Percentiles rank a stretch among this genome's conserved stretches.
These are phyloP conservation scores for Drosophila kuntzei DNA, from an alignment of 2,888 invertebrate species.

Conservation along the genomic window DNA sequence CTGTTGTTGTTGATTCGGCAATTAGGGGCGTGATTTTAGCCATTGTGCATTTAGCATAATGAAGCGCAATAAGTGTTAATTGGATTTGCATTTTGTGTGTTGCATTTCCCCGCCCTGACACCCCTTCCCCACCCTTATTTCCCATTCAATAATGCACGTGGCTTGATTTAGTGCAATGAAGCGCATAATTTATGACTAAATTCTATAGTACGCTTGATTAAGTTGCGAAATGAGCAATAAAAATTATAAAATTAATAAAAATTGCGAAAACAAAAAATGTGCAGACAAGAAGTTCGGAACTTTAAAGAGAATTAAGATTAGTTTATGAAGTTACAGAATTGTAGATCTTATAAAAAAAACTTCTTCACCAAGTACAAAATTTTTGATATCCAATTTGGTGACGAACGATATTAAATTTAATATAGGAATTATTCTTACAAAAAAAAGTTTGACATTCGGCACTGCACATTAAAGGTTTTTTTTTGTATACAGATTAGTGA, in stretches of 20 bases:
- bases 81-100: slow-evolving; percentile 70
- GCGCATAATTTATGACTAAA: slow-evolving; percentile 75
- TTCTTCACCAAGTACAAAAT: no score
- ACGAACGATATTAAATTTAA: no score
- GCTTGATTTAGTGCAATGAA: slow-evolving; percentile 76
- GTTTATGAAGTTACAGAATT: background rate
- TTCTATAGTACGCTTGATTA: slow-evolving; percentile 63
- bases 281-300: background rate
- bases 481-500: no score
- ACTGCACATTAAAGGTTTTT: no score
- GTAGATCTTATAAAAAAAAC: no score
- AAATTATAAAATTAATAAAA: slow-evolving; percentile 19
- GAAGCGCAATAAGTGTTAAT: slow-evolving; percentile 81
- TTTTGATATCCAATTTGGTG: no score
- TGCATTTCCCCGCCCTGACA: background rate
- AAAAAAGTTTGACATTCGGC: no score
- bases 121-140: background rate
- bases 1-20: slow-evolving; percentile 61
- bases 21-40: slow-evolving; percentile 81
- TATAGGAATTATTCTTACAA: no score
- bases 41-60: slow-evolving; percentile 79
- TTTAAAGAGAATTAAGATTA: background rate
- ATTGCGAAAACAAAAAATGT: slow-evolving; percentile 8
- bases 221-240: slow-evolving; percentile 57
- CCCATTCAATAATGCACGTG: slow-evolving; percentile 22